A percentile compares a stretch with the other conserved stretches of the same genome.
Conservation (phyloP, 1,140 invertebrate genomes). For the Penaeus chinensis region DNA sequence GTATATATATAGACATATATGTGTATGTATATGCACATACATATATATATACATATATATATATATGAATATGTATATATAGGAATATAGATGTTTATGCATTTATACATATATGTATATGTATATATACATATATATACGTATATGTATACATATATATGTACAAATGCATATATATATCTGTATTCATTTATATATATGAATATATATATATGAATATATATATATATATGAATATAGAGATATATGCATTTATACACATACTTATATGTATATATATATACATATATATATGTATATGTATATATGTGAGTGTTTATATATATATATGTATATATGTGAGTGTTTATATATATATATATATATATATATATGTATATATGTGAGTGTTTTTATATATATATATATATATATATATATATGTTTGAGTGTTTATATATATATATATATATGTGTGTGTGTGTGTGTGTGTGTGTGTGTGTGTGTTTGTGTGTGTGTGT, state of each 20-base stretch:
- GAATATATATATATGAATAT: not conserved
- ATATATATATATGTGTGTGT: not conserved
- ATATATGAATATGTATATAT: too few relatives aligned
- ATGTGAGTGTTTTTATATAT: too few relatives aligned
- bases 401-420: constrained; percentile 4
- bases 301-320: not conserved
- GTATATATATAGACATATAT: too few relatives aligned
- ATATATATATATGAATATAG: not conserved
- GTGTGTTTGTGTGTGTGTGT: too few relatives aligned
- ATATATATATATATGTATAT: not conserved
- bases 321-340: not conserved
- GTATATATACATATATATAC: too few relatives aligned
- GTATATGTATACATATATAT: too few relatives aligned
- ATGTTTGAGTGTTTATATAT: not conserved
- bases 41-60: constrained; percentile 1
- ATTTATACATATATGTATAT: too few relatives aligned
- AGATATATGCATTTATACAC: not conserved
- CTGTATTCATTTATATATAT: not conserved
- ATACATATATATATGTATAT: not conserved
- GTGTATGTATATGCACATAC: not conserved
- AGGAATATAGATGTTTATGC: too few relatives aligned
- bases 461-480: too few relatives aligned
- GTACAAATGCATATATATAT: not conserved
- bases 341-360: not conserved
- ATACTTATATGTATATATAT: constrained; percentile 6